phyloP scores from a whole-genome alignment of 2,888 invertebrate genomes.

The Oxystoma pomonae region DNA sequence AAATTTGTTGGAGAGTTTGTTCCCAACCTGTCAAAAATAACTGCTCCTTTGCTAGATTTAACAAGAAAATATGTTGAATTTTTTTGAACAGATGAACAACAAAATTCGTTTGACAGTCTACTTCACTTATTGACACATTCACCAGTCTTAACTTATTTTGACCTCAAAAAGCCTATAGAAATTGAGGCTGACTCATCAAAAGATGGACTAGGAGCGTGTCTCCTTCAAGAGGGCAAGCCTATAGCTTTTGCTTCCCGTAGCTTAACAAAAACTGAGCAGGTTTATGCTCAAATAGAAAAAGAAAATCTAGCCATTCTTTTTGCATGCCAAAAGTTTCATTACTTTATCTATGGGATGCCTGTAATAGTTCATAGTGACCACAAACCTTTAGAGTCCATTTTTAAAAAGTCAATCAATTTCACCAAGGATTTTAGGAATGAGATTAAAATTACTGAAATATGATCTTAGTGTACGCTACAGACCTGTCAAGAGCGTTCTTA shows the following conservation, averaged over 20 bases:
- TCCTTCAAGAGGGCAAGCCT: conserved; percentile 37
- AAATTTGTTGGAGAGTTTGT: conserved; percentile 21
- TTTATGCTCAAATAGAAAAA: conserved; percentile 43
- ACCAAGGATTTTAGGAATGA: conserved; percentile 32
- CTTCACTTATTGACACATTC: conserved; percentile 27
- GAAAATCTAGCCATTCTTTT: conserved; percentile 35
- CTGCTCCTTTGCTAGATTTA: conserved; percentile 25
- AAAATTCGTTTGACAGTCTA: conserved; percentile 23
- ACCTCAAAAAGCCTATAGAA: conserved; percentile 28
- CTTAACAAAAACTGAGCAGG: conserved; percentile 33
- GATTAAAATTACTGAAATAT: conserved; percentile 32
- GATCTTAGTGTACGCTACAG: conserved; percentile 29
- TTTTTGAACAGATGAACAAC: conserved; percentile 23
- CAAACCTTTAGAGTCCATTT: conserved; percentile 7
- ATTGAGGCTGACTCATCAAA: conserved; percentile 36
- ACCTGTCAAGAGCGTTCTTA: conserved; percentile 27
- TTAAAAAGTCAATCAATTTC: conserved; percentile 28
- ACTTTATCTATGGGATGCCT: conserved; percentile 31
- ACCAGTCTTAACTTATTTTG: conserved; percentile 29
- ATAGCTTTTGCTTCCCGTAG: conserved; percentile 38
- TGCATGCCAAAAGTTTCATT: conserved; percentile 36
- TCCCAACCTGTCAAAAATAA: conserved; percentile 12
- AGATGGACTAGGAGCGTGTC: conserved; percentile 34
- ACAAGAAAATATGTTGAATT: conserved; percentile 22
- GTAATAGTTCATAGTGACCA: conserved; percentile 32